These are phyloP conservation scores for Eledona agricola DNA, from an alignment of 2,888 invertebrate genomes.

Conservation along the genomic window DNA sequence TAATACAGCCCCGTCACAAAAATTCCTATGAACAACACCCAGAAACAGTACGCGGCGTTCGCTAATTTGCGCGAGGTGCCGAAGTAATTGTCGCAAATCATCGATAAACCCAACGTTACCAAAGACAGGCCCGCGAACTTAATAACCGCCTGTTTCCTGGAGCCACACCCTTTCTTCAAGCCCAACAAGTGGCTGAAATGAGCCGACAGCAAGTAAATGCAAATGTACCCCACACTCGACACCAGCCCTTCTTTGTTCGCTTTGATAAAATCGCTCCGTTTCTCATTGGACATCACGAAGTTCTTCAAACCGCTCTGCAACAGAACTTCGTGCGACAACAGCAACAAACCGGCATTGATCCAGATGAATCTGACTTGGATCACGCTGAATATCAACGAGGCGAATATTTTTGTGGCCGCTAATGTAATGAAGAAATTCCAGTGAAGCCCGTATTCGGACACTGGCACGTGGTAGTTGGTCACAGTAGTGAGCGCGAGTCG, in stretches of 20 bases:
- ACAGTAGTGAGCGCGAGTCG: constrained; percentile 70
- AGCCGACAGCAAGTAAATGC: constrained; percentile 81
- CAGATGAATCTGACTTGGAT: constrained; percentile 66
- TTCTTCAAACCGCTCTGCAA: constrained; percentile 70
- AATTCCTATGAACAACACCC: constrained; percentile 74
- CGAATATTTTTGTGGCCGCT: constrained; percentile 80
- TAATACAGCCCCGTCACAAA: constrained; percentile 67
- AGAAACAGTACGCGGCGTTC: constrained; percentile 83
- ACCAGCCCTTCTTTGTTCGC: constrained; percentile 94
- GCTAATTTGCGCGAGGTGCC: constrained; percentile 82
- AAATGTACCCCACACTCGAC: constrained; percentile 85
- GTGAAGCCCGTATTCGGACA: constrained; percentile 94
- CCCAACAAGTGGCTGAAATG: constrained; percentile 66
- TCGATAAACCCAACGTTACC: constrained; percentile 49
- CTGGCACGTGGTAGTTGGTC: constrained; percentile 85
- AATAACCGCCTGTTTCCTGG: constrained; percentile 9
- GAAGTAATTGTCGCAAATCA: constrained; percentile 64
- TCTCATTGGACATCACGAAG: constrained; percentile 72
- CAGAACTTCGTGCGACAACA: constrained; percentile 73
- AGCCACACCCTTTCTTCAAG: constrained; percentile 7
- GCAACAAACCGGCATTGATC: constrained; percentile 66
- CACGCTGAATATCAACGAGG: constrained; percentile 69
- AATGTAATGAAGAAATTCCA: constrained; percentile 99
- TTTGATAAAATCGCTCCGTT: constrained; percentile 70
- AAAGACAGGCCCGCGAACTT: constrained; percentile 23